Conservation (phyloP, 2,113 vertebrate genomes). For the Caranx melampygus region DNA sequence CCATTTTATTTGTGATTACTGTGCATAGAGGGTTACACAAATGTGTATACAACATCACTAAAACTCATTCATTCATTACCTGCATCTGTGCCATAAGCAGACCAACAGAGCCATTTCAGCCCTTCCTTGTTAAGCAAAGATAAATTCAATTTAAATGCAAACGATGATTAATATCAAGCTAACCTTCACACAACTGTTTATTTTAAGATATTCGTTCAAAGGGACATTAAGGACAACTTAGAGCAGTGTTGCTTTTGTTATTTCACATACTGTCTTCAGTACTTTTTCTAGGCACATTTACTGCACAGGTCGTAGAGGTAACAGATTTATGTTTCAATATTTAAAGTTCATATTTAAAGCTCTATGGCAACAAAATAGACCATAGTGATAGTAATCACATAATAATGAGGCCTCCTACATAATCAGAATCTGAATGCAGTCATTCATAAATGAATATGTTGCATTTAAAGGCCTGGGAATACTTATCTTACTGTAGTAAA, state of each 20-base stretch:
- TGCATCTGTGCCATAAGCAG: slow-evolving; percentile 6
- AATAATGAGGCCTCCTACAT: background rate
- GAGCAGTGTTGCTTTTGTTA: background rate
- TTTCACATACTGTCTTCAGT: background rate
- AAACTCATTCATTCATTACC: slow-evolving; percentile 49
- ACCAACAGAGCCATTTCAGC: slow-evolving; percentile 3
- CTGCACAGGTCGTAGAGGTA: background rate
- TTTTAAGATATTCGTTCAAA: background rate
- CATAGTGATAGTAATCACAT: background rate
- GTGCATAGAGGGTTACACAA: slow-evolving; percentile 45
- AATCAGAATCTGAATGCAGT: background rate
- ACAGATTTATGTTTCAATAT: too few species aligned
- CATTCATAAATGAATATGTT: background rate
- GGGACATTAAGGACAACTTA: too few species aligned
- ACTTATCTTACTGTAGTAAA: background rate
- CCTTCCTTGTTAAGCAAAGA: background rate
- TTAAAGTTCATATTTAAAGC: background rate
- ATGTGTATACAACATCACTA: slow-evolving; percentile 45
- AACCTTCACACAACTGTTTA: background rate
- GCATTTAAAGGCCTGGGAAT: background rate
- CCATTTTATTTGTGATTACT: slow-evolving; percentile 50
- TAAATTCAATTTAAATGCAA: background rate
- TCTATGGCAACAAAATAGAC: background rate
- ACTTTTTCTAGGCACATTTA: background rate
- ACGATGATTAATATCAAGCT: background rate